These are phyloP conservation scores for Sclerurus mexicanus DNA, from an alignment of 2,113 vertebrate genomes.

Conservation along the genomic window DNA sequence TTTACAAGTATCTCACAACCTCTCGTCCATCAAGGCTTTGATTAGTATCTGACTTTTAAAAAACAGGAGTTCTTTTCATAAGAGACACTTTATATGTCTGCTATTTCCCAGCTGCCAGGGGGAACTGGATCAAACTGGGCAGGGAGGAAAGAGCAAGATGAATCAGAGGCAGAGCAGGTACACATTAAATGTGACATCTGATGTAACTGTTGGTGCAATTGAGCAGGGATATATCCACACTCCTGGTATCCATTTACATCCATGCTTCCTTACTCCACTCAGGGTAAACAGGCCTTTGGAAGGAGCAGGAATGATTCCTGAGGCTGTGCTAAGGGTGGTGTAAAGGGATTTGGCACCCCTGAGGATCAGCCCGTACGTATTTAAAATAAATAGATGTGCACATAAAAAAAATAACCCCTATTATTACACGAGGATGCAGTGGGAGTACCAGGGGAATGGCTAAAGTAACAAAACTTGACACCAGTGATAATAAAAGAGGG, in stretches of 20 bases:
- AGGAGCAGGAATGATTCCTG: accelerated
- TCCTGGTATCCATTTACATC: accelerated
- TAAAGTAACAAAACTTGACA: constrained; percentile 51
- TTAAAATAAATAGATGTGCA: constrained; percentile 44
- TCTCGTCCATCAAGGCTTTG: constrained; percentile 9
- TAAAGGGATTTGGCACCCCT: neutral
- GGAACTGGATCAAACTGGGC: neutral
- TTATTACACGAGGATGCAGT: constrained; percentile 31
- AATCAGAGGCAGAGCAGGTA: neutral
- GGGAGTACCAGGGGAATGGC: constrained; percentile 21
- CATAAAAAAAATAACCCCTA: constrained; percentile 44
- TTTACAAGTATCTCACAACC: neutral
- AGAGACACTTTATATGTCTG: neutral
- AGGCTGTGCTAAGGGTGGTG: neutral
- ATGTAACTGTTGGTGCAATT: neutral
- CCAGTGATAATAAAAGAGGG: constrained; percentile 68
- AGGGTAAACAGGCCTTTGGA: neutral
- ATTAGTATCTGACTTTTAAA: constrained; percentile 31
- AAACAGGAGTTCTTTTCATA: neutral
- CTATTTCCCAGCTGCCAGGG: neutral
- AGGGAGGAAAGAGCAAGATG: neutral
- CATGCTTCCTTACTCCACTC: neutral
- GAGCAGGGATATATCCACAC: neutral
- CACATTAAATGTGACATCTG: neutral
- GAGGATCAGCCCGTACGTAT: neutral